Evolutionary conservation across 2,888 invertebrate species (phyloP), one percentile per base, ranked within the genome.

Genomic region (Tricholauxania praeusta): DNA sequence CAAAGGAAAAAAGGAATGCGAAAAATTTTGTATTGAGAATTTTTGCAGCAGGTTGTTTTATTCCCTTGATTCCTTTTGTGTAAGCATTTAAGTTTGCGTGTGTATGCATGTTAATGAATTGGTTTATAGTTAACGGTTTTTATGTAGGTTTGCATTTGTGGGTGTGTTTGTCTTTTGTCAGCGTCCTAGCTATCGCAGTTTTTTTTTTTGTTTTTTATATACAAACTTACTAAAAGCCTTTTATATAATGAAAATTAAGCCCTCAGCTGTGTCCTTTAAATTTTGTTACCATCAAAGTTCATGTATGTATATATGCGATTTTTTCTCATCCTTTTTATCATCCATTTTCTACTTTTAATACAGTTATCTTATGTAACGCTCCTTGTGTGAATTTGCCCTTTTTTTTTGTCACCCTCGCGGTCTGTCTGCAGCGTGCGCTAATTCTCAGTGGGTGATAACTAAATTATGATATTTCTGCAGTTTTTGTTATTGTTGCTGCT

Each of bases 391-490:
- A 10, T 39, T 39, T 39, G 39, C 10, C 39, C 39, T 39, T 10
- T 39, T 39, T 32, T 39, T 53, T 53, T n/a, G n/a, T 53, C 53
- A 53, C 53, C n/a, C 53, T n/a, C 53, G 12, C 2, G 19, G n/a
- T n/a, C 53, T 17, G n/a, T 52, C 60, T 39, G 10, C 39, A 39
- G 39, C 57, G 28, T 28, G 19, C 6, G 47, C 49, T 57, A 59
- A 22, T 32, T 49, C 57, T 5, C 72, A 72, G 66, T 49, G 72
- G 72, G 72, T 67, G 72, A 49, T 66, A 66, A 59, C 66, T 72
- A 72, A 72, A 72, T 72, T 72, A 72, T 72, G 72, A 62, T 60
- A 62, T 67, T 67, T 67, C 60, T 66, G 60, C 65, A 60, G 52
- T 39, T 52, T 65, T 66, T 60, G 52, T 48, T 28, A 28, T 28